These are phyloP conservation scores for Epistrophella euchroma DNA, from an alignment of 2,888 invertebrate genomes.

Conservation along the genomic window DNA sequence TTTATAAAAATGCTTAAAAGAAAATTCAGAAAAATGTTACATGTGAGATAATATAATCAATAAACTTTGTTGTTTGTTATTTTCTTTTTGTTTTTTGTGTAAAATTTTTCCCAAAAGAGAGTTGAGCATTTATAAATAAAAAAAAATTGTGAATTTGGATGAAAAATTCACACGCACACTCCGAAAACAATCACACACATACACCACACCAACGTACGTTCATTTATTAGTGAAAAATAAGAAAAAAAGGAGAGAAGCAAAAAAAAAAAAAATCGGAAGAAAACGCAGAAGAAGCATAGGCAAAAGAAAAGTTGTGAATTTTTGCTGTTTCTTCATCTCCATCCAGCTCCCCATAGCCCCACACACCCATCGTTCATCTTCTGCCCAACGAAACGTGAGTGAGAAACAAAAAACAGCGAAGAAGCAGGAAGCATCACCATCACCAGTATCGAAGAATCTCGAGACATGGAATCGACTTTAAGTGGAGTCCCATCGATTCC, in stretches of 20 bases:
- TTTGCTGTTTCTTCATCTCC: slow-evolving; percentile 38
- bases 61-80: slow-evolving; percentile 68
- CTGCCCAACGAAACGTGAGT: slow-evolving; percentile 29
- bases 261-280: slow-evolving; percentile 23
- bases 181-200: slow-evolving; percentile 44
- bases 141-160: slow-evolving; percentile 61
- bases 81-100: slow-evolving; percentile 70
- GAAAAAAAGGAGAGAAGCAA: slow-evolving; percentile 31
- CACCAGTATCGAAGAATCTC: slow-evolving; percentile 6
- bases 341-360: slow-evolving; percentile 9
- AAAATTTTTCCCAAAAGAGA: slow-evolving; percentile 65
- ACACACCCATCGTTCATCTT: slow-evolving; percentile 19
- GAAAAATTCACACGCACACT: slow-evolving; percentile 60
- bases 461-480: slow-evolving; percentile 69
- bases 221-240: slow-evolving; percentile 68
- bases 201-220: slow-evolving; percentile 70
- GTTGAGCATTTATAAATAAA: slow-evolving; percentile 63
- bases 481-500: slow-evolving; percentile 74
- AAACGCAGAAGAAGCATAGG: slow-evolving; percentile 29
- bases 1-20: slow-evolving; percentile 67
- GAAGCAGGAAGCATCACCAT: slow-evolving; percentile 40
- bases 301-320: slow-evolving; percentile 55
- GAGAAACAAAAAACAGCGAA: slow-evolving; percentile 36
- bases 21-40: slow-evolving; percentile 70
- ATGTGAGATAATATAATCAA: slow-evolving; percentile 70